Conservation (phyloP, 2,113 vertebrate genomes). For the Megaceryle torquata region DNA sequence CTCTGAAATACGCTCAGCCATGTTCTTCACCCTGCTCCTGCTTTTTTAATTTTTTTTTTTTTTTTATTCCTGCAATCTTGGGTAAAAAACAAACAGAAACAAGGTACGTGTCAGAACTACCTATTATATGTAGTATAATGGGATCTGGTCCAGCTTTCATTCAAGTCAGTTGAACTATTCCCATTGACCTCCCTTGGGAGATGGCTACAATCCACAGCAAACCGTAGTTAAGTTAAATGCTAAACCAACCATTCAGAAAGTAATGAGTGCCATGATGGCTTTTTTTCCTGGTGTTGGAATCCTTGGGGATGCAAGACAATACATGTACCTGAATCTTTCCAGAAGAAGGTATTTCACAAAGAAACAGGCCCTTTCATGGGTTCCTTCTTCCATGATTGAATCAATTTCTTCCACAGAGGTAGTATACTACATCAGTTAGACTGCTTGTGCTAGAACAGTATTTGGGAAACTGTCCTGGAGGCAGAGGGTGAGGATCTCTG, state of each 20-base stretch:
- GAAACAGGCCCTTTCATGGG: neutral
- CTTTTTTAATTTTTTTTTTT: neutral
- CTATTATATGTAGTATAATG: neutral
- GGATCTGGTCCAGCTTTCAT: neutral
- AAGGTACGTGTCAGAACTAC: fast-evolving
- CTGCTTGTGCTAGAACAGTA: neutral
- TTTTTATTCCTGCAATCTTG: too few species aligned
- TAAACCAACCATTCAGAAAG: neutral
- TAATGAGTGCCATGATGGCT: neutral
- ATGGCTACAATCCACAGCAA: neutral
- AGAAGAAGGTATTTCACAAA: neutral
- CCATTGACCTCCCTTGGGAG: neutral
- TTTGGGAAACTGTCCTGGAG: neutral
- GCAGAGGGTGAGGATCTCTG: neutral
- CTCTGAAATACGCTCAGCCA: neutral
- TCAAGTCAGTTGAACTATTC: neutral
- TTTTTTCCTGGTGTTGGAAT: neutral
- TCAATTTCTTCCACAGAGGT: neutral
- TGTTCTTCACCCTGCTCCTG: neutral
- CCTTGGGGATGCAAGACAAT: neutral
- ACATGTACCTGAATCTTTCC: neutral
- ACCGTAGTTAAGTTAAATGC: neutral
- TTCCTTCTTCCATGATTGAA: neutral
- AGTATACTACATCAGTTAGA: neutral
- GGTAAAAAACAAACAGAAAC: neutral